Evolutionary conservation across 2,113 vertebrate species (phyloP).

Genomic region (Eptesicus fuscus): DNA sequence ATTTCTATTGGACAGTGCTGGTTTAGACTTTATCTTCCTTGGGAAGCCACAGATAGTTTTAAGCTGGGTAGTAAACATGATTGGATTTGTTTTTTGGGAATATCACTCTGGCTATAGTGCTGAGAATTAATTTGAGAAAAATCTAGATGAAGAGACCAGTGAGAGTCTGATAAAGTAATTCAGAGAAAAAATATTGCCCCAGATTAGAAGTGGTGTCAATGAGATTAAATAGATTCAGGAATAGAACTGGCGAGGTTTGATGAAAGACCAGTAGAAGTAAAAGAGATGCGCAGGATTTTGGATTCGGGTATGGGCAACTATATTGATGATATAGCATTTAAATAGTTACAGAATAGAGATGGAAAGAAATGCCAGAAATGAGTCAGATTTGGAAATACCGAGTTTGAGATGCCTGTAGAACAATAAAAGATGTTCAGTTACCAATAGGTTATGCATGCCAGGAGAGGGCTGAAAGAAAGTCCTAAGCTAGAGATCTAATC

Average conservation of each 20-base stretch:
- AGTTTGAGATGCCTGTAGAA: not conserved
- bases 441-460: not conserved
- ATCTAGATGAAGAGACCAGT: not conserved
- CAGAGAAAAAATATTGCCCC: not conserved
- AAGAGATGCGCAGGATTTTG: not conserved
- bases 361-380: not conserved
- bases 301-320: not conserved
- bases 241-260: not conserved
- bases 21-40: not conserved
- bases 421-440: not conserved
- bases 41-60: not conserved
- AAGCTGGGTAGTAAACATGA: not conserved
- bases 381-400: not conserved
- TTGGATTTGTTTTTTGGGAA: not conserved
- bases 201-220: not conserved
- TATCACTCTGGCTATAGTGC: not conserved
- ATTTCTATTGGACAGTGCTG: not conserved
- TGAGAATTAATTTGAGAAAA: not conserved
- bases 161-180: not conserved
- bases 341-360: not conserved
- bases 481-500: not conserved
- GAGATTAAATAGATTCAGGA: not conserved
- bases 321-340: not conserved
- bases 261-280: not conserved
- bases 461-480: not conserved